Evolutionary conservation across 2,113 vertebrate species (phyloP), one percentile per base, ranked within the genome.

Genomic region (Orthochromis indermauri): DNA sequence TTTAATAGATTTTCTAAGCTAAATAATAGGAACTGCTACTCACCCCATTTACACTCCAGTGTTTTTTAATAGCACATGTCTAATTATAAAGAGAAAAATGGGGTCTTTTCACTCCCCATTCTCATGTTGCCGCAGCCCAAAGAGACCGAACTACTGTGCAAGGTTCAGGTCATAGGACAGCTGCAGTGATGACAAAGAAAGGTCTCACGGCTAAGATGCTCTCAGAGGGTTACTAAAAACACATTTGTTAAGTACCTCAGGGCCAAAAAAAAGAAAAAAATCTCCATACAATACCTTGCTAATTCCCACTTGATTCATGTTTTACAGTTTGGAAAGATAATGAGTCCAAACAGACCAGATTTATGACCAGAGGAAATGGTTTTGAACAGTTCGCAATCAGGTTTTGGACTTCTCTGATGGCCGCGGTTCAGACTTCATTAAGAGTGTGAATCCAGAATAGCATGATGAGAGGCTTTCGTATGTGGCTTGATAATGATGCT

Each of bases 221-320:
- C 73, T 90, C 89, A 51, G n/a, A 76, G 85, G 78, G 82, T 91
- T 88, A 85, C 87, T 92, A 92, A 93, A 93, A 91, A 92, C 68
- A 84, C 85, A 90, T 94, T 90, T 91, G 68, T 83, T 81, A 84
- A 49, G 26, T 12, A 59, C 47, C 66, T 76, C 47, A 49, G 49
- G 33, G 90, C 87, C 83, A 89, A 91, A 90, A 87, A 40, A 83
- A 8, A 1, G 0, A 8, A n/a, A 73, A 59, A 93, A 86, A 35
- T 91, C 84, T 82, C 87, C 53, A 12, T 49, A 0, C 10, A 49
- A 49, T 49, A 49, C 42, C 31, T 49, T 31, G 42, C 42, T 49
- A 86, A 88, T 68, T 83, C 92, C 88, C 88, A 1, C 11, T 55
- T 83, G 93, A 83, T 84, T 79, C 51, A 91, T 88, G 89, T 89